Conservation (phyloP, 2,797 vertebrate genomes). For the Denticeps clupeoides region DNA sequence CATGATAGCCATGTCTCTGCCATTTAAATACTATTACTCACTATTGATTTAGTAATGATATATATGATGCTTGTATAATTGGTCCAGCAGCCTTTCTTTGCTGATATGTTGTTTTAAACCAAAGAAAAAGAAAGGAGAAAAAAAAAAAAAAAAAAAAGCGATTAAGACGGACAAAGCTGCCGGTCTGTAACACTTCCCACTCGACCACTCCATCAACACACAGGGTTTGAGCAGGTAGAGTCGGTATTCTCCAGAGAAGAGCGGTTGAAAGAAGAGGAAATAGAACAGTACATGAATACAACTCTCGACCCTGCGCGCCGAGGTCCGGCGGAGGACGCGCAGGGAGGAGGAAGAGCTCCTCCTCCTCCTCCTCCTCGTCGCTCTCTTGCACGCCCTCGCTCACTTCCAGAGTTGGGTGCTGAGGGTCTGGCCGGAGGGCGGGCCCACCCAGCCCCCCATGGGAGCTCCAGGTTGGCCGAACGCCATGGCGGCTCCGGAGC, state of each 20-base stretch:
- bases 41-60: slow-evolving; percentile 66
- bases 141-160: slow-evolving; percentile 21
- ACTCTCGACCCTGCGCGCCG: slow-evolving; percentile 51
- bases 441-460: slow-evolving; percentile 66
- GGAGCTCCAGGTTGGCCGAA: slow-evolving; percentile 68
- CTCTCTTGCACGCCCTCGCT: slow-evolving; percentile 27
- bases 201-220: slow-evolving; percentile 60
- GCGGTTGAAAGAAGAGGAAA: slow-evolving; percentile 26
- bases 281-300: slow-evolving; percentile 55
- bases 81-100: slow-evolving; percentile 63
- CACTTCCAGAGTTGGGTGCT: slow-evolving; percentile 98
- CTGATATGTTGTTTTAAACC: slow-evolving; percentile 39
- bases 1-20: slow-evolving; percentile 74
- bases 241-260: slow-evolving; percentile 56
- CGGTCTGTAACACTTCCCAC: slow-evolving; percentile 47
- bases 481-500: slow-evolving; percentile 43
- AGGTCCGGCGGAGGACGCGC: slow-evolving; percentile 49
- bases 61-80: slow-evolving; percentile 56
- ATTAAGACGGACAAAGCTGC: slow-evolving; percentile 54
- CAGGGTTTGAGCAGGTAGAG: slow-evolving; percentile 53
- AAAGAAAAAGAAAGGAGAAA: slow-evolving; percentile 34
- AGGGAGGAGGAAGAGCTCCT: slow-evolving; percentile 26
- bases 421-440: slow-evolving; percentile 84
- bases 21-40: slow-evolving; percentile 69
- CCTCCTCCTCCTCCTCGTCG: neutral